Evolutionary conservation across 1,140 invertebrate species (phyloP), one percentile per base, ranked within the genome.

Genomic region (Drosophila micromelanica): DNA sequence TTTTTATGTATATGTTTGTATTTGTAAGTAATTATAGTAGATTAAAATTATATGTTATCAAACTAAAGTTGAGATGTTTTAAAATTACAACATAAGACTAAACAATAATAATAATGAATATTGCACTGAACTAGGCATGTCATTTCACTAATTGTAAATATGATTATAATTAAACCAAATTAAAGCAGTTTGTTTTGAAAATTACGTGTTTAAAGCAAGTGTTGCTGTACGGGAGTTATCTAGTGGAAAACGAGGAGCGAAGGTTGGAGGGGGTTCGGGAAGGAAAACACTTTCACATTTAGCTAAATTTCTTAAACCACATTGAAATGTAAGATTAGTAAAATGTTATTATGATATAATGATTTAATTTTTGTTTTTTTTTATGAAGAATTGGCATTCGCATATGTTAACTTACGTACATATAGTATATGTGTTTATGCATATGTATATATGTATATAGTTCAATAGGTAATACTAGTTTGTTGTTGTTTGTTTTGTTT

Each of bases 401-500:
- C 81, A 73, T 87, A 81, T 75, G 61, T 75, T 76, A 81, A 78
- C 62, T 71, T 56, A 73, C 62, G 54, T 60, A 68, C n/a, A 73
- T 52, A 51, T 51, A 17, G 32, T 57, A 45, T 52, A 45, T 38
- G 20, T 30, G 43, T 65, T 37, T 45, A 55, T 54, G 54, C 45
- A 35, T 65, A 55, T 67, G n/a, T 67, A 63, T 55, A 27, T 63
- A 46, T 69, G 23, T 57, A 45, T 71, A 73, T 85, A 72, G 68
- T 81, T 82, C 48, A 65, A 79, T 87, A 89, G 73, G 82, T 87
- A 87, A 87, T 87, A 87, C 82, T 87, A 82, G 80, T 87, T 89
- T 87, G 82, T 86, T 80, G 38, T 80, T 64, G 30, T 74, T 56
- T 77, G 71, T 52, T 30, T 76, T 71, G 49, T 68, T 56, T 64